Percentiles rank a stretch among this genome's conserved stretches.
These are phyloP conservation scores for Zygogramma bicolorata DNA, from an alignment of 2,888 invertebrate species.

Conservation along the genomic window DNA sequence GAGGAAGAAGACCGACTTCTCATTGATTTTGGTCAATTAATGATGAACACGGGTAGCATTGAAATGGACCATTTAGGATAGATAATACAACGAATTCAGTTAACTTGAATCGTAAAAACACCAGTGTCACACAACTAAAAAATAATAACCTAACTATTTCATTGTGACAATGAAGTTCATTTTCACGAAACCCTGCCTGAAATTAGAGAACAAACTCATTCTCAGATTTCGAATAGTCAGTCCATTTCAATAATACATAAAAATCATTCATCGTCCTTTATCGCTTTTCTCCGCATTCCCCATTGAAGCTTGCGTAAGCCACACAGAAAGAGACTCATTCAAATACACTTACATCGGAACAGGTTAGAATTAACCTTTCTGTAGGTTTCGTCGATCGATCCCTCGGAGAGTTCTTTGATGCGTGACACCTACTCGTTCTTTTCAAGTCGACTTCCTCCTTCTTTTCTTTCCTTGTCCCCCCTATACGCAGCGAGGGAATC, in stretches of 20 bases:
- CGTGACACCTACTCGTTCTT: constrained; percentile 28
- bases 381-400: constrained; percentile 51
- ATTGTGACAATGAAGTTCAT: too few relatives aligned
- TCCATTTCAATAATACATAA: not conserved
- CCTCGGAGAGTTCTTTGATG: constrained; percentile 28
- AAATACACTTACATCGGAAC: constrained; percentile 29
- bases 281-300: not conserved
- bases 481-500: constrained; percentile 33
- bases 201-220: too few relatives aligned
- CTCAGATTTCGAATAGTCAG: too few relatives aligned
- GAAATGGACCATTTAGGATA: too few relatives aligned
- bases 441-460: constrained; percentile 1
- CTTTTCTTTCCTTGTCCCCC: constrained; percentile 24
- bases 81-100: too few relatives aligned
- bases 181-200: too few relatives aligned
- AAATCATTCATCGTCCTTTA: constrained; percentile 4
- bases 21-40: too few relatives aligned
- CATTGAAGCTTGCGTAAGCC: not conserved
- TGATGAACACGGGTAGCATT: too few relatives aligned
- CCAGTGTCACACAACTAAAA: too few relatives aligned
- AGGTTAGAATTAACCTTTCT: constrained; percentile 38
- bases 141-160: too few relatives aligned
- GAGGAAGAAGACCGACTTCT: too few relatives aligned
- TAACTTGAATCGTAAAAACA: too few relatives aligned
- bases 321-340: constrained; percentile 22